These are phyloP conservation scores for Conus canariensis DNA, from an alignment of 2,888 invertebrate species.

Conservation along the genomic window DNA sequence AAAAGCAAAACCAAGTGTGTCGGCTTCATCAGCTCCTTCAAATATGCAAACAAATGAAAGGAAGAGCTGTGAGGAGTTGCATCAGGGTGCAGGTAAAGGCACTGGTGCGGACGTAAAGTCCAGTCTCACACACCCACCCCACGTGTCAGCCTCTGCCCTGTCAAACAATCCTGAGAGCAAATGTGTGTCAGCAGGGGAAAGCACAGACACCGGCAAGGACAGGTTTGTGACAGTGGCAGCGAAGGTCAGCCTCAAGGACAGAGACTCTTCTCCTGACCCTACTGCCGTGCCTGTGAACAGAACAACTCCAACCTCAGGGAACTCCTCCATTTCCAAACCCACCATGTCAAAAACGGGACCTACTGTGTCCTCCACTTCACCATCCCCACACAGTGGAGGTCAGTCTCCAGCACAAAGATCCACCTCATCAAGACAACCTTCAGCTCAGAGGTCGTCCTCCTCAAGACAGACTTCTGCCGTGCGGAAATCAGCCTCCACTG, in stretches of 20 bases:
- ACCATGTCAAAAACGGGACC: background rate
- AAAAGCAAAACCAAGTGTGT: background rate
- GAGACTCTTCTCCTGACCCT: background rate
- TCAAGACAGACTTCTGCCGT: background rate
- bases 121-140: background rate
- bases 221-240: background rate
- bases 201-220: background rate
- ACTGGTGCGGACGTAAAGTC: background rate
- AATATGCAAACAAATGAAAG: background rate
- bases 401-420: background rate
- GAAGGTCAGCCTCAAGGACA: background rate
- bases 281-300: slow-evolving; percentile 13
- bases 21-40: background rate
- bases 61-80: background rate
- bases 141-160: background rate
- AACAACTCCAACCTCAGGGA: background rate
- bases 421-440: background rate
- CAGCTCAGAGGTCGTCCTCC: background rate
- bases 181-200: background rate
- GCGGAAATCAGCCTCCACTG: slow-evolving; percentile 29
- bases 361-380: background rate
- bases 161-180: background rate
- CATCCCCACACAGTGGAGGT: background rate
- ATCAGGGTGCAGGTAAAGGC: background rate
- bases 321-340: background rate